Base-by-base conservation (phyloP, 1,140 invertebrate species). In the Ceratoteleas bidentatus region DNA sequence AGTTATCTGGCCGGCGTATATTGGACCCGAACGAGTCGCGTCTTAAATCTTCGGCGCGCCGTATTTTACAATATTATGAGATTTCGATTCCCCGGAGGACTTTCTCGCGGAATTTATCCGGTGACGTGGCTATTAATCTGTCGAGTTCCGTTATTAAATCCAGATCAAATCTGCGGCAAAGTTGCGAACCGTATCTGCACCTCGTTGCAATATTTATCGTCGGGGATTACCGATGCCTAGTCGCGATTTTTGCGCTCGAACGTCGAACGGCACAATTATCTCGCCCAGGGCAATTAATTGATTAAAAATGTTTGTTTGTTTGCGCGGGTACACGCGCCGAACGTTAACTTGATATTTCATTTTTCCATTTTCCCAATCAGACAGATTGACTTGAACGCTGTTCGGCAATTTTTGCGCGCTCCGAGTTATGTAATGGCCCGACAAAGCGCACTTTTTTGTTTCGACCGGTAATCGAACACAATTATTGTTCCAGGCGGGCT, bases 281-380 rank as follows among this genome's bases (percentile, higher is more conserved):
- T 43, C 38, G 43, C 38, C 52, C 40, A 43, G 9, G 9, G 45
- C 52, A 60, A 45, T 68, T 54, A 60, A 60, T 75, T 53, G 62
- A 53, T 76, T 66, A 57, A 52, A 76, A 66, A 57, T 75, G 14
- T 65, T 65, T 58, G 54, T 58, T 75, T 75, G 36, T 43, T 65
- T 54, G 33, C 16, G 14, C 15, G 14, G 36, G 15, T 24, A 13
- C n/a, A n/a, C 11, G 11, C 13, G 64, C 16, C 40, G 36, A 38
- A 38, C 36, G 36, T 9, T 38, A 38, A 38, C n/a, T n/a, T n/a
- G n/a, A n/a, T n/a, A n/a, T n/a, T n/a, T n/a, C n/a, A n/a, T n/a
- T n/a, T n/a, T n/a, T n/a, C n/a, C n/a, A n/a, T n/a, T n/a, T n/a
- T n/a, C n/a, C n/a, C n/a, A n/a, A n/a, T n/a, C n/a, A n/a, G n/a